Evolutionary conservation across 1,140 invertebrate species (phyloP), one percentile per base, ranked within the genome.

Genomic region (Cydia amplana): DNA sequence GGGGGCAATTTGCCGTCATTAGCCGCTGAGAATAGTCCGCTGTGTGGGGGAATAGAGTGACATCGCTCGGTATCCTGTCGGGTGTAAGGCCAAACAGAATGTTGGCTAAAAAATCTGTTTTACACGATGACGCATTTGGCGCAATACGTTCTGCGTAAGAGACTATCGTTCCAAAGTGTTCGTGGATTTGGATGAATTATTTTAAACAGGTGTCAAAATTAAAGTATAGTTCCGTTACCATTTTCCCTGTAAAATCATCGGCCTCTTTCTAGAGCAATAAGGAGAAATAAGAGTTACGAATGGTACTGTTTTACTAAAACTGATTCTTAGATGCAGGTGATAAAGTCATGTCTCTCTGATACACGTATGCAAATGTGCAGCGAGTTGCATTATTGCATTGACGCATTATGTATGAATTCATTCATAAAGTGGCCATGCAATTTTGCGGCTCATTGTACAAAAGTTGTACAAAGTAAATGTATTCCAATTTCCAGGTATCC

Each of bases 1-100:
- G 84, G 86, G 84, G 84, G 83, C 87, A 88, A 87, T 87, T 86
- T 87, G 77, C 78, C 80, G 81, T 85, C 82, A 87, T 88, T 86
- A 89, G 83, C 73, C 72, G 63, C 73, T 73, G 76, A 78, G 83
- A 90, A 89, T 89, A 90, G 85, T 80, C 10, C 77, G 25, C 28
- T 80, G 83, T 83, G 87, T 84, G 85, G 84, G 87, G 87, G 85
- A 81, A 85, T 82, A 82, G 83, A 83, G 55, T 82, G 78, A 79
- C 78, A 81, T 84, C 82, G 81, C 81, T 75, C 60, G 76, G 78
- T 83, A 86, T 89, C 87, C 87, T 89, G 86, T 83, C 74, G 60
- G 3, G n/a, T 51, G 49, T 74, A 36, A 77, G 75, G 75, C 75
- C 70, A 73, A 28, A 40, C 46, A 49, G 36, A 40, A 67, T 25